A percentile compares a stretch with the other conserved stretches of the same genome.
These are phyloP conservation scores for Pelusios castaneus DNA, from an alignment of 2,113 vertebrate species.

Conservation along the genomic window DNA sequence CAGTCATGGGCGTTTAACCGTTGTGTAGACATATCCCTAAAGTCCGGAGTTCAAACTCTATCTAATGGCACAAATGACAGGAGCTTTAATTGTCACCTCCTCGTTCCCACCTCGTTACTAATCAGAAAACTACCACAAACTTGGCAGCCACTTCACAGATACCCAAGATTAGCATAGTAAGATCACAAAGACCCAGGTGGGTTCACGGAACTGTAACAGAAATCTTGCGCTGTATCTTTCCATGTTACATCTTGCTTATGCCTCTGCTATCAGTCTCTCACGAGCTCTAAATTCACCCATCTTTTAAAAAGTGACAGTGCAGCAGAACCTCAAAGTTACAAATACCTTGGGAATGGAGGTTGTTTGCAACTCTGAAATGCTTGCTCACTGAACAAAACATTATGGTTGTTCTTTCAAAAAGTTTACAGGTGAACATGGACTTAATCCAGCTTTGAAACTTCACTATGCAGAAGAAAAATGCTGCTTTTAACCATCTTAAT, in stretches of 20 bases:
- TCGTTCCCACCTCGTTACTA: background rate
- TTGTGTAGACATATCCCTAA: background rate
- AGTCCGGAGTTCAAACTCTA: background rate
- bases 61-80: background rate
- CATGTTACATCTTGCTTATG: background rate
- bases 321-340: no score
- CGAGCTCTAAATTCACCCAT: background rate
- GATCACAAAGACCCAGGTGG: background rate
- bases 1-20: background rate
- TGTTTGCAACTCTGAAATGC: no score
- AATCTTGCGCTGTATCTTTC: background rate
- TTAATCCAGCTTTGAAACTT: no score
- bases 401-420: no score
- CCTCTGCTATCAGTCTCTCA: background rate
- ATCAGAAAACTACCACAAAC: background rate
- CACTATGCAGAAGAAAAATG: no score
- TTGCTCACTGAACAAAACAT: no score
- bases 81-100: background rate
- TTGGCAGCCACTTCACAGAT: accelerated
- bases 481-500: no score
- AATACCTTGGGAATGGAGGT: no score
- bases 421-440: no score
- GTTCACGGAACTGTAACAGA: background rate
- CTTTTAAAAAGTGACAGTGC: background rate
- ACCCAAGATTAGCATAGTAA: background rate